A percentile compares a stretch with the other conserved stretches of the same genome.
phyloP scores from a whole-genome alignment of 2,113 vertebrate species.

The Ailuropoda melanoleuca region DNA sequence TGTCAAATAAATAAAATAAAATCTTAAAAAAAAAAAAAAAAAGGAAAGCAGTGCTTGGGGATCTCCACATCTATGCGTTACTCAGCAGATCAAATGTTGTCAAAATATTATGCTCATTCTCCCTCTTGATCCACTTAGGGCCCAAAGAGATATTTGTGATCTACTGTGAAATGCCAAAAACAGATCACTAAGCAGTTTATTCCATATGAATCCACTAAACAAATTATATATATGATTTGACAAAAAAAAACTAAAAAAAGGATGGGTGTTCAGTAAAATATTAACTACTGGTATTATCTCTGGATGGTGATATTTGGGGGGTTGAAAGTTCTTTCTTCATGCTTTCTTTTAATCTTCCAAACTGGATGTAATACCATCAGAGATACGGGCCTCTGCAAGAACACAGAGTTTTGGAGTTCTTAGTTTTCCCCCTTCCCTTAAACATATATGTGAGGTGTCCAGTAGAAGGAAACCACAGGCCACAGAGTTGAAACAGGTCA shows the following conservation, averaged over 20 bases:
- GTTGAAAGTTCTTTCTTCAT: not conserved
- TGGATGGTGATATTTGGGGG: not conserved
- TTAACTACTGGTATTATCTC: not conserved
- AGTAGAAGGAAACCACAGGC: not conserved
- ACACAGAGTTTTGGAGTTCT: not conserved
- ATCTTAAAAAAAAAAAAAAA: too few relatives aligned
- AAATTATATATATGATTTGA: not conserved
- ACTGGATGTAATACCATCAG: not conserved
- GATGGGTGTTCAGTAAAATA: not conserved
- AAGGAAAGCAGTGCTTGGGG: not conserved
- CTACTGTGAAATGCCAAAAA: slow-evolving; percentile 2
- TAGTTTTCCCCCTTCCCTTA: not conserved
- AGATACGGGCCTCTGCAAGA: not conserved
- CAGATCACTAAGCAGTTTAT: not conserved
- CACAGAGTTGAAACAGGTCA: not conserved
- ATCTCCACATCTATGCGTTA: not conserved
- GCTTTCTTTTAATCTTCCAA: not conserved
- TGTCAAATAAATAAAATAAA: too few relatives aligned
- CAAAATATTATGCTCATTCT: not conserved
- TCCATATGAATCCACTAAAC: not conserved
- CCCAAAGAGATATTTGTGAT: not conserved
- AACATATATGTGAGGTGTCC: not conserved
- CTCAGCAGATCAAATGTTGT: not conserved
- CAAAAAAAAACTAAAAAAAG: not conserved
- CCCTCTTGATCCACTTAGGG: not conserved